phyloP scores from a whole-genome alignment of 2,797 vertebrate species.

The Sphaeramia orbicularis region DNA sequence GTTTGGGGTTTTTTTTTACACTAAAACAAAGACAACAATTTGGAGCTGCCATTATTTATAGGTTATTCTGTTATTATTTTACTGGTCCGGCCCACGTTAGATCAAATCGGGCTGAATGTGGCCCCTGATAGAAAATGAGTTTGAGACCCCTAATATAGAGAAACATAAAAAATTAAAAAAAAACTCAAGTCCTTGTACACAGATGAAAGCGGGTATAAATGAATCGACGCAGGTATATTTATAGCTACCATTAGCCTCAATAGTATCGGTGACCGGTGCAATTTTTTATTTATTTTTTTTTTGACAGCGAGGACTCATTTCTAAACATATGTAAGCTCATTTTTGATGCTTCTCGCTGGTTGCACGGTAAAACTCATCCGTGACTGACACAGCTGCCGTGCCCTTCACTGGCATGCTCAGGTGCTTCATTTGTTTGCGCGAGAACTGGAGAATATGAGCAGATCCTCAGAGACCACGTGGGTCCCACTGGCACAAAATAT shows the following conservation, averaged over 20 bases:
- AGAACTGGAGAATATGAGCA: slow-evolving; percentile 41
- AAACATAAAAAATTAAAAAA: slow-evolving; percentile 22
- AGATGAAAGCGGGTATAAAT: neutral
- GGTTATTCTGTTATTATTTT: no score
- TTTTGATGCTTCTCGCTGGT: slow-evolving; percentile 2
- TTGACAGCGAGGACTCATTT: neutral
- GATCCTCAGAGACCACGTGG: slow-evolving; percentile 47
- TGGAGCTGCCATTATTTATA: no score
- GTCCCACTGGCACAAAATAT: slow-evolving; percentile 58
- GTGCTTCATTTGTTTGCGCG: slow-evolving; percentile 70
- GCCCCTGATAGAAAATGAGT: no score
- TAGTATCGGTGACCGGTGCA: neutral
- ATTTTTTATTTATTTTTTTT: no score
- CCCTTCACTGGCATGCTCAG: slow-evolving; percentile 52
- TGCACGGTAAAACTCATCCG: slow-evolving; percentile 21
- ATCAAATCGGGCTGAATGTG: no score
- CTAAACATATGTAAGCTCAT: neutral
- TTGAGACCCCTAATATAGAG: no score
- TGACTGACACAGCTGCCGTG: slow-evolving; percentile 36
- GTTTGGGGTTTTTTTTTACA: no score
- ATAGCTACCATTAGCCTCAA: neutral
- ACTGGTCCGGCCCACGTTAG: no score
- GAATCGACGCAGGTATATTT: neutral
- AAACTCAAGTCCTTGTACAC: slow-evolving; percentile 20
- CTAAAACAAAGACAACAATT: no score